These are phyloP conservation scores for Micromys minutus DNA, from an alignment of 2,113 vertebrate species.

Conservation along the genomic window DNA sequence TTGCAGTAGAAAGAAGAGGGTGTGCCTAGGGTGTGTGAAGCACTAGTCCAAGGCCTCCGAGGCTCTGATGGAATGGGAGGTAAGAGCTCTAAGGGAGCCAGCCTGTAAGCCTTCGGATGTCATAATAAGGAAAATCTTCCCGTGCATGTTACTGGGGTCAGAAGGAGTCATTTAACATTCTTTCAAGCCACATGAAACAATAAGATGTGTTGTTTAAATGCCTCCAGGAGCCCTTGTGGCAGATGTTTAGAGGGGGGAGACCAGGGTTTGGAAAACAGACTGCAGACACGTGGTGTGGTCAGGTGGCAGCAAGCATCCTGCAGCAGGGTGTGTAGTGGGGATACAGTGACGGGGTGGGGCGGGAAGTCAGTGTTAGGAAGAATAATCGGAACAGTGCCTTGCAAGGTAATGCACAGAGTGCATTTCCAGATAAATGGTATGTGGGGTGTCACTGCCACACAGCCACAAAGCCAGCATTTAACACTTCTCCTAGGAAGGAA, in stretches of 20 bases:
- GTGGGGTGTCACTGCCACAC: background rate
- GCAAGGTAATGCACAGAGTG: background rate
- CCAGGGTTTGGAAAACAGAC: background rate
- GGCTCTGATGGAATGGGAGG: background rate
- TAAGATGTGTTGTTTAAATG: background rate
- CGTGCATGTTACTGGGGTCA: background rate
- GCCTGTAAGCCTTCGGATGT: background rate
- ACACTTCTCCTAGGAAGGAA: too few relatives aligned
- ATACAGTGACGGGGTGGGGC: background rate
- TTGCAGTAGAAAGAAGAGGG: background rate
- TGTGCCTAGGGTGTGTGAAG: background rate
- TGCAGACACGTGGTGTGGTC: background rate
- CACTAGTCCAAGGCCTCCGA: background rate
- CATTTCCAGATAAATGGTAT: accelerated
- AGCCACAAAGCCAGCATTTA: background rate
- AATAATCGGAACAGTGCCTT: background rate
- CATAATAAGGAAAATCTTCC: background rate
- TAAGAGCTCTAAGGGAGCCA: background rate
- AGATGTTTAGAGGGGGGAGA: background rate
- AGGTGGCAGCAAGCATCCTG: background rate
- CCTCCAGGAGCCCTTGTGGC: background rate
- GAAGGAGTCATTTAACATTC: background rate
- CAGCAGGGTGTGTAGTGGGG: too few relatives aligned
- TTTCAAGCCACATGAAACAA: background rate
- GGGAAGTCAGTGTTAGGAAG: background rate